A percentile compares a stretch with the other conserved stretches of the same genome.
Evolutionary conservation across 2,113 vertebrate genomes (phyloP).

Genomic region (Trichomycterus rosablanca): DNA sequence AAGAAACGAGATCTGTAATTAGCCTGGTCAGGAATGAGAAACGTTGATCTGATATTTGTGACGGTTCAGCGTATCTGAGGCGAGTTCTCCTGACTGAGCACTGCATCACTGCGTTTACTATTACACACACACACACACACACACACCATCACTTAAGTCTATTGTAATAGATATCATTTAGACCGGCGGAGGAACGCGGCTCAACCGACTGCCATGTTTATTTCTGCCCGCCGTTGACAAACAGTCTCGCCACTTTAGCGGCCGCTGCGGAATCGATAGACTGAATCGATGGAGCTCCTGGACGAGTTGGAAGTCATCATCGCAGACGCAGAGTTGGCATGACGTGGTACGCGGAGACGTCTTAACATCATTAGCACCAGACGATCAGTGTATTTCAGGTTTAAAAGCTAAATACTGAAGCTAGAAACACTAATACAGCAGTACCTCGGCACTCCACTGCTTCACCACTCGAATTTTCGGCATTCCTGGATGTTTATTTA

Average conservation of each 20-base stretch:
- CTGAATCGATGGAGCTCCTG: conserved; percentile 27
- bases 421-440: no score
- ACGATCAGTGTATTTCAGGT: neutral
- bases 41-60: conserved; percentile 47
- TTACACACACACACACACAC: conserved; percentile 26
- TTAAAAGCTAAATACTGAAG: neutral
- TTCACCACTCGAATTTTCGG: no score
- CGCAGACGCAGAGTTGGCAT: neutral
- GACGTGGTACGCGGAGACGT: neutral
- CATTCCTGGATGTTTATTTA: no score
- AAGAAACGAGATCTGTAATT: no score
- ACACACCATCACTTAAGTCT: conserved; percentile 22
- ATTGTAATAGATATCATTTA: conserved; percentile 34
- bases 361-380: no score
- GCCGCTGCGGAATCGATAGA: conserved; percentile 32
- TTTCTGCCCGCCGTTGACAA: conserved; percentile 6
- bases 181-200: conserved; percentile 3
- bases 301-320: conserved; percentile 30
- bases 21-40: conserved; percentile 45
- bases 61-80: conserved; percentile 41
- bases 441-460: no score
- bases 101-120: conserved; percentile 45
- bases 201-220: neutral
- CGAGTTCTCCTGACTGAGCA: conserved; percentile 36
- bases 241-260: conserved; percentile 19